Conservation (phyloP, 2,797 vertebrate genomes). For the Calcarius lapponicus region DNA sequence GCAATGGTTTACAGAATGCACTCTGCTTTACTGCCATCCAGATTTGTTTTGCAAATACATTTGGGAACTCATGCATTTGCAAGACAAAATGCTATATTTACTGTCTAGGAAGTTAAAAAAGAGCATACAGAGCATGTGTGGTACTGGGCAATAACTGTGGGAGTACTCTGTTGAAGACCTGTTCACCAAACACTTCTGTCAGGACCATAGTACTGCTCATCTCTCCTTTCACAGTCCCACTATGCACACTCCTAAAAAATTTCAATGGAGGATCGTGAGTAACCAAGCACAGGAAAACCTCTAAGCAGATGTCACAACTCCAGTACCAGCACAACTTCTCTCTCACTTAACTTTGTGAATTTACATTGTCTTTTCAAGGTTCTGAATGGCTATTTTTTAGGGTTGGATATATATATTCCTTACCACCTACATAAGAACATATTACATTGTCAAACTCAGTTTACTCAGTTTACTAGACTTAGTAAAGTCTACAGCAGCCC, state of each 20-base stretch:
- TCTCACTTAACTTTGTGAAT: background rate
- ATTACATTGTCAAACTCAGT: background rate
- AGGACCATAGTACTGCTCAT: background rate
- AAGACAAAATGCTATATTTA: background rate
- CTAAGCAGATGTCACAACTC: background rate
- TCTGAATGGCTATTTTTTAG: background rate
- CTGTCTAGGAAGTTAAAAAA: background rate
- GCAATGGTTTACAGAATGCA: background rate
- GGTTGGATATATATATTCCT: background rate
- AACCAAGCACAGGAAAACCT: background rate
- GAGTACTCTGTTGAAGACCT: background rate
- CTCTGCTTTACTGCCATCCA: background rate
- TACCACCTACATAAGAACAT: background rate
- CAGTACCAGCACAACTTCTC: background rate
- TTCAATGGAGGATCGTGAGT: background rate
- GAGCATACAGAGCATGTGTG: background rate
- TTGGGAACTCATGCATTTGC: background rate
- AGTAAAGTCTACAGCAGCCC: background rate
- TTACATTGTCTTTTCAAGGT: background rate
- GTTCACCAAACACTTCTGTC: background rate
- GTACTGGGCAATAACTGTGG: background rate
- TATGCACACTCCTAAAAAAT: background rate
- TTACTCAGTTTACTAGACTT: no score
- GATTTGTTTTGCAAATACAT: background rate
- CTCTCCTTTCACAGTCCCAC: background rate